Evolutionary conservation across 2,888 invertebrate genomes (phyloP).

Genomic region (Agrotis exclamationis): DNA sequence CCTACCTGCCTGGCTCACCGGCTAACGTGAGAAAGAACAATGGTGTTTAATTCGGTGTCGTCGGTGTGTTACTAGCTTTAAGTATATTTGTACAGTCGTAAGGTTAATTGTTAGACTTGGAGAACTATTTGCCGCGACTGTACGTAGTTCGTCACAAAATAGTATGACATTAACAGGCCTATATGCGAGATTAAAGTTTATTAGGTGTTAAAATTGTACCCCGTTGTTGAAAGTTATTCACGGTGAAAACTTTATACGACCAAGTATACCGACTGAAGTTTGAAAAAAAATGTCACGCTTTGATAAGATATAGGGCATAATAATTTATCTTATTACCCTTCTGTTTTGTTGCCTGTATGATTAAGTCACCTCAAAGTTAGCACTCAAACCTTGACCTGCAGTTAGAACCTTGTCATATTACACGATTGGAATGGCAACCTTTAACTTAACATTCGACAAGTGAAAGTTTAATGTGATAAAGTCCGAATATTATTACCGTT

Average conservation of each 20-base stretch:
- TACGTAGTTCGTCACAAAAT: slow-evolving; percentile 48
- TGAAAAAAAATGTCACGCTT: slow-evolving; percentile 3
- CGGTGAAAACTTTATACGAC: slow-evolving; percentile 24
- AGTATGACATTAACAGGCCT: slow-evolving; percentile 44
- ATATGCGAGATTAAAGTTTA: slow-evolving; percentile 17
- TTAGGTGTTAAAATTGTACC: slow-evolving; percentile 14
- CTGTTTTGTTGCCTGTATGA: slow-evolving; percentile 23
- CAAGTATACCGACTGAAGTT: slow-evolving; percentile 31
- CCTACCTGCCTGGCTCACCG: slow-evolving; percentile 86
- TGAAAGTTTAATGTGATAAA: slow-evolving; percentile 10
- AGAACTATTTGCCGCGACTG: slow-evolving; percentile 19
- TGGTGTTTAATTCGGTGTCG: slow-evolving; percentile 40
- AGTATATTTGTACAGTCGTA: slow-evolving; percentile 47
- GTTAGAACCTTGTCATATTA: slow-evolving; percentile 3
- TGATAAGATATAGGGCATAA: slow-evolving; percentile 17
- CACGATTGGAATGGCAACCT: not conserved
- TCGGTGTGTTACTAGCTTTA: slow-evolving; percentile 54
- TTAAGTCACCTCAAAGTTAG: slow-evolving; percentile 35
- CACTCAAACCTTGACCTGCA: slow-evolving; percentile 7
- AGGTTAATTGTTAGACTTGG: slow-evolving; percentile 19
- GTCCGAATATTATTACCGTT: not conserved
- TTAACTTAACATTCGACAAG: not conserved
- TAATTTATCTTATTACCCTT: slow-evolving; percentile 9
- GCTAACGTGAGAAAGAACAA: slow-evolving; percentile 73
- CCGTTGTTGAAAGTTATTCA: not conserved